Base-by-base conservation (phyloP, 1,140 invertebrate species). In the Ephestia elutella region DNA sequence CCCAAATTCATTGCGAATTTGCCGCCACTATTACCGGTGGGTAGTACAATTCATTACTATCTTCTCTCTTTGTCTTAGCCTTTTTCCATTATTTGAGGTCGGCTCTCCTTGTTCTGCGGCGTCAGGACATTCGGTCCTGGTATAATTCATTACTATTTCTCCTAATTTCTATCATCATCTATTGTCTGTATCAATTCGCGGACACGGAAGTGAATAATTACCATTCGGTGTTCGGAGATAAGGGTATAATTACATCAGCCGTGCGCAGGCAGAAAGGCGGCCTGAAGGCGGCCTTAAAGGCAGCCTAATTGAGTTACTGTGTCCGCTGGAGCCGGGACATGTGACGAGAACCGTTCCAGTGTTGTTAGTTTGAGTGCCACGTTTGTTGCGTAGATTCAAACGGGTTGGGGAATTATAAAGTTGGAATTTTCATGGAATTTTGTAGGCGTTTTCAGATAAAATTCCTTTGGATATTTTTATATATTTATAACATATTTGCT, bases 221-320 rank as follows among this genome's bases (percentile, higher is more conserved):
- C 38, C 38, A 17, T 44, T 44, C 38, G 38, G 49, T 50, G 20
- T 50, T 18, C 49, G 1, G 38, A 44, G 49, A 50, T 50, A 50
- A 50, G 49, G 49, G 49, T 50, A 50, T 50, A 50, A 50, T 50
- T 50, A 50, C 49, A 50, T 25, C 18, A 17, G 19, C 49, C 38
- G 38, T 44, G 13, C n/a, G 7, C 38, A 44, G 13, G 38, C 38
- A 44, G 38, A 44, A 44, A 44, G 38, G 38, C 38, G 38, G 38
- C 38, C 38, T 44, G 10, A 44, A 15, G 38, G 8, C 8, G 25
- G 25, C 25, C 25, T 8, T 28, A 28, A 28, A 48, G n/a, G 20
- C 49, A 8, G 49, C 18, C 20, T 50, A 50, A 50, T 50, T 50
- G 49, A 50, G 49, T 50, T 50, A 50, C 13, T 50, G 10, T 50